phyloP scores from a whole-genome alignment of 1,140 invertebrate species.

The Diuraphis noxia region DNA sequence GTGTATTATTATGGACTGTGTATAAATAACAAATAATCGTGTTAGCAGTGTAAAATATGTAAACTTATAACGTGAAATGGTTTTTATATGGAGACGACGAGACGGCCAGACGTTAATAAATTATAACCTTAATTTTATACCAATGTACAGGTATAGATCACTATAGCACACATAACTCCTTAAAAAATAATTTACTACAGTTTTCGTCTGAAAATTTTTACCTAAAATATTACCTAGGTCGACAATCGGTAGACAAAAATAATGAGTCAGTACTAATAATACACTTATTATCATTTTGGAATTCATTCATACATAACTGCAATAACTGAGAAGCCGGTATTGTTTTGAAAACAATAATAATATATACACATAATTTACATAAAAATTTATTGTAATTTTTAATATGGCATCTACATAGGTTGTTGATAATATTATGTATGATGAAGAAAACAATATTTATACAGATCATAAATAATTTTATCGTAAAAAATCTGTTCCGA shows the following conservation, averaged over 20 bases:
- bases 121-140: neutral
- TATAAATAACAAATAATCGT: neutral
- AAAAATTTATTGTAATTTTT: neutral
- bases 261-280: neutral
- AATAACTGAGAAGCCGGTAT: neutral
- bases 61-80: neutral
- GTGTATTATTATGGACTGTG: neutral
- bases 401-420: neutral
- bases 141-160: neutral
- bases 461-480: neutral
- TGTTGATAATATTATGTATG: neutral
- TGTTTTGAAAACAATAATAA: neutral
- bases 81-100: neutral
- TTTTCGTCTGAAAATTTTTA: neutral
- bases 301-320: neutral
- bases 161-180: neutral
- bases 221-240: neutral
- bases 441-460: constrained; percentile 7
- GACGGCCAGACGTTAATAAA: neutral
- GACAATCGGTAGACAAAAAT: neutral
- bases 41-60: neutral
- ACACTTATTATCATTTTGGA: neutral
- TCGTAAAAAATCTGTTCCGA: neutral
- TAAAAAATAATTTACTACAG: neutral
- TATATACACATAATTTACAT: neutral